Evolutionary conservation across 2,113 vertebrate genomes (phyloP), one percentile per base, ranked within the genome.

Genomic region (Calyptomena viridis): DNA sequence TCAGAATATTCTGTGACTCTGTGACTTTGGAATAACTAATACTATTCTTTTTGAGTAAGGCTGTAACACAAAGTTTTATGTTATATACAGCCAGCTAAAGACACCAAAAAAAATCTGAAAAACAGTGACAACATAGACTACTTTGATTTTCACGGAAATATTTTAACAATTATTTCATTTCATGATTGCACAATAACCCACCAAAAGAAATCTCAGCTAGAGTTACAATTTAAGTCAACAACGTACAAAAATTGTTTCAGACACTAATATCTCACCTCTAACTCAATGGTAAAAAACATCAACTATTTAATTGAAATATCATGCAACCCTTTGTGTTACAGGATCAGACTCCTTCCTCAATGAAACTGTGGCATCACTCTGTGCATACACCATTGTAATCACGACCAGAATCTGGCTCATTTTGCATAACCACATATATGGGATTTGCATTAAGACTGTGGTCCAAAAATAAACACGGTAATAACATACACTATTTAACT

Each of bases 381-480:
- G 42, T 62, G 75, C 74, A 60, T 42, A 82, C 72, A 90, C 20
- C 39, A 55, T 11, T 58, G 66, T 89, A 84, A 82, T 77, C 88
- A 63, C 19, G 62, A 90, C 56, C 90, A 96, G 60, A 94, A 94
- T 27, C 49, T 88, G 89, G 85, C 76, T 90, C 73, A 58, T 79
- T 95, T 30, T 91, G 71, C 63, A 62, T 63, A 89, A 89, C 71
- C 78, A 90, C 68, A 72, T 91, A 85, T 58, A 87, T 71, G 84
- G 84, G 31, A 80, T 95, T 92, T 85, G 35, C 88, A 95, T 88
- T 93, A 94, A 84, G 55, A 59, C 44, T 25, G 30, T 27, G 18
- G 18, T 91, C 93, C 89, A 93, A 91, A 87, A 93, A 83, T 49
- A 87, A 95, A 92, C 66, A 78, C 7, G 3, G 73, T 44, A 90